These are phyloP conservation scores for Mormoops blainvillei DNA, from an alignment of 2,113 vertebrate species.

Conservation along the genomic window DNA sequence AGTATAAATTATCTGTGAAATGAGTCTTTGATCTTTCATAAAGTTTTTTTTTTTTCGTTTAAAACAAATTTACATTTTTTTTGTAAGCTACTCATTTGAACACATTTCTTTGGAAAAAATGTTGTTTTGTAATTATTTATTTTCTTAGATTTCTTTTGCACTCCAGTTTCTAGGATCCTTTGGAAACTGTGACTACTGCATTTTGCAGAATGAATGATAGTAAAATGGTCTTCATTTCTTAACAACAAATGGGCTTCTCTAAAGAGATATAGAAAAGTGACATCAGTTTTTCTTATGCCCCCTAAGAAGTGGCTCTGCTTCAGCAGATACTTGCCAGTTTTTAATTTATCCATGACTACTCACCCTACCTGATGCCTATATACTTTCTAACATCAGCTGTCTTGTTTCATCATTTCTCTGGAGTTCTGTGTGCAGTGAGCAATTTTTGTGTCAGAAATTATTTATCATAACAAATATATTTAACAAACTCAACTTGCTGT, in stretches of 20 bases:
- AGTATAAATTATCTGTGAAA: conserved; percentile 84
- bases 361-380: neutral
- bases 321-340: neutral
- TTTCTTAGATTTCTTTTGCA: conserved; percentile 73
- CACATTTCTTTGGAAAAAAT: conserved; percentile 70
- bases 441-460: conserved; percentile 47
- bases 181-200: conserved; percentile 62
- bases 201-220: conserved; percentile 54
- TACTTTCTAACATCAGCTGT: neutral
- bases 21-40: conserved; percentile 79
- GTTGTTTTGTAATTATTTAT: conserved; percentile 72
- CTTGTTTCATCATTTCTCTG: conserved; percentile 4
- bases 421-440: conserved; percentile 47
- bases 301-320: conserved; percentile 47
- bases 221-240: conserved; percentile 52
- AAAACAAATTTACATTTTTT: conserved; percentile 62
- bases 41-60: conserved; percentile 69
- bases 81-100: conserved; percentile 49
- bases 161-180: conserved; percentile 66
- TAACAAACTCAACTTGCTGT: conserved; percentile 45
- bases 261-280: conserved; percentile 23
- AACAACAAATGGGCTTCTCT: conserved; percentile 31
- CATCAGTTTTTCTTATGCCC: conserved; percentile 41
- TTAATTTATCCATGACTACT: conserved; percentile 1
- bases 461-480: conserved; percentile 45